Percentiles rank a stretch among this genome's conserved stretches.
Evolutionary conservation across 1,140 invertebrate genomes (phyloP).

Genomic region (Trichonephila clavata): DNA sequence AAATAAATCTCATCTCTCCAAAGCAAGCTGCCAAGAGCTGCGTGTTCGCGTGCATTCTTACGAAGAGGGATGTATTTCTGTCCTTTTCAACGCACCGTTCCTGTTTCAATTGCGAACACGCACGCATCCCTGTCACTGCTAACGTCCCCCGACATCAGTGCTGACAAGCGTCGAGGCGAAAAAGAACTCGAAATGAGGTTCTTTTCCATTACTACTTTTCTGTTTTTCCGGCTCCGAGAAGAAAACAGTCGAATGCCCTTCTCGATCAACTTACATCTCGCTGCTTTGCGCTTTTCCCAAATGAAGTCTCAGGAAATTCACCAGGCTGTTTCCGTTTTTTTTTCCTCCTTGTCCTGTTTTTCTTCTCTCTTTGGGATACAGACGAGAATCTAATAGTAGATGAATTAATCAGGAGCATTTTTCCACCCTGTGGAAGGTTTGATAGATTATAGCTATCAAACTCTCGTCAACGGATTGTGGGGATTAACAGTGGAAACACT

Average conservation of each 20-base stretch:
- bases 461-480: slow-evolving; percentile 14
- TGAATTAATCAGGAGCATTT: slow-evolving; percentile 53
- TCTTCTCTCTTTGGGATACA: neutral
- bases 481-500: slow-evolving; percentile 19
- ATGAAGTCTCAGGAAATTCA: neutral
- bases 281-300: neutral
- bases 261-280: neutral
- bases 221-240: neutral
- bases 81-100: neutral
- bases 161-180: slow-evolving; percentile 45
- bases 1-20: neutral
- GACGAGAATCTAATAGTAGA: slow-evolving; percentile 15
- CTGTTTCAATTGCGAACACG: slow-evolving; percentile 45
- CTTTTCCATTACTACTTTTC: slow-evolving; percentile 28
- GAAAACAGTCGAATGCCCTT: slow-evolving; percentile 39
- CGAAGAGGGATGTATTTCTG: neutral
- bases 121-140: neutral
- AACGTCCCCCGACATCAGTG: neutral
- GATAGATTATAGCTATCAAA: slow-evolving; percentile 48
- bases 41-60: slow-evolving; percentile 20
- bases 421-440: slow-evolving; percentile 43
- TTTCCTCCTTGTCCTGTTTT: neutral
- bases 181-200: slow-evolving; percentile 60
- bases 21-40: neutral
- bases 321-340: neutral